Conservation (phyloP, 2,113 vertebrate species). For the Malurus elegans region DNA sequence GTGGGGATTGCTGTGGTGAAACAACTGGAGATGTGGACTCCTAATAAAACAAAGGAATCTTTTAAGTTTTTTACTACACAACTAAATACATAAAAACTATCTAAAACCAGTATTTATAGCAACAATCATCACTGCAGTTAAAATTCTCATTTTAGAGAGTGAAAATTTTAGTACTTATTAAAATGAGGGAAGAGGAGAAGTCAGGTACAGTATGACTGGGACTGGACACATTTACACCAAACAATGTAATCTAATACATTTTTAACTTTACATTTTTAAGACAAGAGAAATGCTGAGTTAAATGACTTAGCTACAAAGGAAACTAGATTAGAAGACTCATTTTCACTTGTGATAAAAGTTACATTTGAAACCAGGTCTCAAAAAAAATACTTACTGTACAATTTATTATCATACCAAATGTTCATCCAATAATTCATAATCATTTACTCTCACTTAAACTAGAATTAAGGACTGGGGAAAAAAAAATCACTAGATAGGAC, state of each 20-base stretch:
- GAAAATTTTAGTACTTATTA: neutral
- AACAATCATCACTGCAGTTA: neutral
- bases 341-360: slow-evolving; percentile 26
- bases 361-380: slow-evolving; percentile 36
- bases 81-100: slow-evolving; percentile 7
- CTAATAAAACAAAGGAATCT: slow-evolving; percentile 73
- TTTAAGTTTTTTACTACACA: slow-evolving; percentile 13
- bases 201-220: neutral
- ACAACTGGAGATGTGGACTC: slow-evolving; percentile 94
- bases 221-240: neutral
- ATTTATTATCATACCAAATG: neutral
- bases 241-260: neutral
- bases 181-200: neutral
- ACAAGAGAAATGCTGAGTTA: neutral
- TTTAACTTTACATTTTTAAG: neutral
- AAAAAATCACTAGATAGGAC: neutral
- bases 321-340: neutral
- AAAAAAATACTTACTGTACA: neutral
- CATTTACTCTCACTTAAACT: neutral
- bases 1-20: slow-evolving; percentile 95
- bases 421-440: neutral
- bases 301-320: neutral
- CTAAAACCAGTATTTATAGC: neutral
- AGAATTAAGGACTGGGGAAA: neutral
- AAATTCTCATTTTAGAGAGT: neutral